Evolutionary conservation across 2,888 invertebrate species (phyloP), one percentile per base, ranked within the genome.

Genomic region (Drosophila diplacantha): DNA sequence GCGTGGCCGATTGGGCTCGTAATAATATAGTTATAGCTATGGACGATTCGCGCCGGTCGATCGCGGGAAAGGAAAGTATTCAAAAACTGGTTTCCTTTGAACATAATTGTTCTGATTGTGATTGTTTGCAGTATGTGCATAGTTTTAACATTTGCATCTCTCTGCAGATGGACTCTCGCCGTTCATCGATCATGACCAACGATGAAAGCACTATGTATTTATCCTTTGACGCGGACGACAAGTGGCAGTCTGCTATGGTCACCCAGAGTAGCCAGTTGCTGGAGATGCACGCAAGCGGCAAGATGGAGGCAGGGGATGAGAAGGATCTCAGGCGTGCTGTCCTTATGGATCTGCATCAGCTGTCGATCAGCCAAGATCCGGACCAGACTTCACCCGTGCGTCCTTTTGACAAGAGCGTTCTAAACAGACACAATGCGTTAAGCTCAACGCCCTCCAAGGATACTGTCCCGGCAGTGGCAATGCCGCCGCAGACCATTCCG

Each of bases 361-460:
- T 64, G 9, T 57, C 65, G 37, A 61, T 64, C 16, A 29, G 24
- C 29, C 8, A 44, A 5, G 22, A 43, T 5, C 46, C 52, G 6
- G 75, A 80, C 6, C 68, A 69, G 3, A 29, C 18, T 0, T 76
- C 79, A 4, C 81, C 85, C 1, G 31, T 84, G 22, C 76, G 75
- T n/a, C 73, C 75, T 2, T 73, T 84, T 24, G 77, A 83, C 31
- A 77, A 80, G 37, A 85, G 85, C 39, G 69, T 86, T 4, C 39
- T 87, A 0, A 76, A 70, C 12, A 75, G 83, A 31, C 85, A 81
- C 69, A 85, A 85, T 7, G 83, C 79, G 0, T 50, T 84, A 7
- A 72, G 85, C 47, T 87, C 87, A 4, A 87, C 87, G 1, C 87
- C 87, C 0, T 81, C 86, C 0, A 85, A 83, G 44, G 64, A 55